A percentile compares a stretch with the other conserved stretches of the same genome.
Conservation (phyloP, 53 echinoderm and acorn worm species). For the Hippasteria phrygiana region DNA sequence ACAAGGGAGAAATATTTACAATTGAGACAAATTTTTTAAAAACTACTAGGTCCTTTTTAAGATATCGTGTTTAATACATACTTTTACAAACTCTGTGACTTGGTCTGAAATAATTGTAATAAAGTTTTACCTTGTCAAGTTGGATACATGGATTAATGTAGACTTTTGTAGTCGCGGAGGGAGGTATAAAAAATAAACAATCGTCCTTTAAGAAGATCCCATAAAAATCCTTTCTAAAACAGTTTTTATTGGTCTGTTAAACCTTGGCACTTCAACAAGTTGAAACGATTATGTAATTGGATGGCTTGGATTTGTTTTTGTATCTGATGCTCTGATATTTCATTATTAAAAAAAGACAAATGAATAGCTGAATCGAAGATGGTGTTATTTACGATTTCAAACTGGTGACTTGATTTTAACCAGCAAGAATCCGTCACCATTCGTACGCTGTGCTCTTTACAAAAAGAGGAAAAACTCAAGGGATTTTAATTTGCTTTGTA, state of each 20-base stretch:
- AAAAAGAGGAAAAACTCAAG: neutral
- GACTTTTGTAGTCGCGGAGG: neutral
- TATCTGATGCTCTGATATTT: too few relatives aligned
- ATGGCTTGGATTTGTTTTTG: too few relatives aligned
- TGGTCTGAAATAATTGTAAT: slow-evolving; percentile 63
- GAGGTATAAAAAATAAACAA: neutral
- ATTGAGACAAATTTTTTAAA: neutral
- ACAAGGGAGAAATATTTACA: neutral
- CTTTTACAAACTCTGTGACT: neutral
- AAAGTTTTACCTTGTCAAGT: slow-evolving; percentile 8
- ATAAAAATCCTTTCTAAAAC: neutral
- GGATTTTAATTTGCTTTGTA: neutral
- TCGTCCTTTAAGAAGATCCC: neutral
- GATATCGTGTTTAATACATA: neutral
- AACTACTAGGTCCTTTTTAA: neutral
- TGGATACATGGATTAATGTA: neutral
- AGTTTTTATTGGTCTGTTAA: too few relatives aligned
- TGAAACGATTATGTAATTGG: too few relatives aligned
- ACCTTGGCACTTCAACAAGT: too few relatives aligned
- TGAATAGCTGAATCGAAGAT: too few relatives aligned
- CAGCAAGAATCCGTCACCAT: neutral
- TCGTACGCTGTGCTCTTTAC: neutral
- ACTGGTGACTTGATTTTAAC: too few relatives aligned
- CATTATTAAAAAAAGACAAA: too few relatives aligned
- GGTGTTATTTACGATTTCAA: too few relatives aligned